Evolutionary conservation across 1,140 invertebrate genomes (phyloP).

Genomic region (Ostrea edulis): DNA sequence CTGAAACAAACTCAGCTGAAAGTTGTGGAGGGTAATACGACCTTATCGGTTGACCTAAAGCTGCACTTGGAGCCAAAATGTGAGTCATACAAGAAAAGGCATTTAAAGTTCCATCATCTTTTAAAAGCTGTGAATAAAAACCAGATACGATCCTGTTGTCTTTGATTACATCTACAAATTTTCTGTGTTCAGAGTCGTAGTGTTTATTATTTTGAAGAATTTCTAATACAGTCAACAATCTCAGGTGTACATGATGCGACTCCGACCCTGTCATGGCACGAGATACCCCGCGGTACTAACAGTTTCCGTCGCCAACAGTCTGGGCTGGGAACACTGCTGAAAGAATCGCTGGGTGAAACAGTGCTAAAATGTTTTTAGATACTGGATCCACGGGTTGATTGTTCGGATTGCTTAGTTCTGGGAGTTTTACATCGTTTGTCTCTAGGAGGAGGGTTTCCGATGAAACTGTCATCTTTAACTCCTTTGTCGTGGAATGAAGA

Average conservation of each 20-base stretch:
- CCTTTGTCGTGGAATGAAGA: too few species aligned
- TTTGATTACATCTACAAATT: slow-evolving; percentile 41
- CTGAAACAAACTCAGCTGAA: slow-evolving; percentile 35
- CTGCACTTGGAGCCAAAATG: too few species aligned
- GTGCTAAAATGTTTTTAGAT: slow-evolving; percentile 8
- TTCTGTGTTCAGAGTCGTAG: slow-evolving; percentile 42
- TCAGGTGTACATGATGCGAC: slow-evolving; percentile 27
- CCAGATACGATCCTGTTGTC: slow-evolving; percentile 50
- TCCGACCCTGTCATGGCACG: too few species aligned
- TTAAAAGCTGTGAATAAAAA: slow-evolving; percentile 1
- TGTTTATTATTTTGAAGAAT: not conserved
- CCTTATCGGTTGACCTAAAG: too few species aligned
- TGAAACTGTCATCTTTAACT: slow-evolving; percentile 14
- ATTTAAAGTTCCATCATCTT: not conserved
- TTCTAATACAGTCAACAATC: slow-evolving; percentile 45
- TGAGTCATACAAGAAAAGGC: slow-evolving; percentile 43
- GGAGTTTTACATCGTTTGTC: too few species aligned
- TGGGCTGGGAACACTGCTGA: slow-evolving; percentile 23
- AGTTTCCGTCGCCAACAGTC: slow-evolving; percentile 52
- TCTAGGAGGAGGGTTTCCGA: slow-evolving; percentile 25
- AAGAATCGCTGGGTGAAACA: slow-evolving; percentile 42
- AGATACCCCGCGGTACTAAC: slow-evolving; percentile 54
- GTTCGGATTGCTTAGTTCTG: not conserved
- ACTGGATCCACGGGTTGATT: not conserved
- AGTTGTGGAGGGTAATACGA: slow-evolving; percentile 41